Percentiles rank a stretch among this genome's conserved stretches.
Conservation (phyloP, 2,797 vertebrate genomes). For the Alectoris magna region DNA sequence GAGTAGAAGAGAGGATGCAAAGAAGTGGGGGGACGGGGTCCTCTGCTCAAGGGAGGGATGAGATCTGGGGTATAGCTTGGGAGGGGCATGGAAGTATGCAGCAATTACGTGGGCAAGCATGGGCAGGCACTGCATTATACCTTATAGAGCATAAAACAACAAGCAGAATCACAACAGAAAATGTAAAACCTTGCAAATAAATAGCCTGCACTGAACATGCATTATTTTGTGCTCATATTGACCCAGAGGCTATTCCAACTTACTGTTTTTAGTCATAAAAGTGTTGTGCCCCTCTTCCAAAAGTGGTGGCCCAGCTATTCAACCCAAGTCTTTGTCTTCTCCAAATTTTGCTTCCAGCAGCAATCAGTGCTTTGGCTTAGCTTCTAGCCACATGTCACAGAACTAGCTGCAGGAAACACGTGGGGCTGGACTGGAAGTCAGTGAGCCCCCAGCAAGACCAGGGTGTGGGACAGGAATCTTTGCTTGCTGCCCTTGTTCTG, state of each 20-base stretch:
- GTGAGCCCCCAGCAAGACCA: rapidly evolving
- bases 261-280: not conserved
- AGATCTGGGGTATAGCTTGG: not conserved
- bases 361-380: rapidly evolving
- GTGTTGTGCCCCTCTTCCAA: not conserved
- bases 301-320: rapidly evolving
- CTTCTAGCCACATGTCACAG: not conserved
- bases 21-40: not conserved
- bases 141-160: not conserved
- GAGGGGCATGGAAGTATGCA: not conserved
- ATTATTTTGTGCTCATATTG: not conserved
- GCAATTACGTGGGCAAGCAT: not conserved
- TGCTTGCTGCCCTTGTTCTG: rapidly evolving
- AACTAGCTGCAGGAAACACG: not conserved
- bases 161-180: not conserved
- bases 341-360: not conserved
- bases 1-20: not conserved
- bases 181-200: not conserved
- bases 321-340: not conserved
- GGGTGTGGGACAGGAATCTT: rapidly evolving
- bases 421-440: not conserved
- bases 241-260: not conserved
- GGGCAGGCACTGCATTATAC: not conserved
- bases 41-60: not conserved
- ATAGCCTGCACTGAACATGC: not conserved